Conservation (phyloP, 1,140 invertebrate genomes). For the Rhyacophila brunnea region DNA sequence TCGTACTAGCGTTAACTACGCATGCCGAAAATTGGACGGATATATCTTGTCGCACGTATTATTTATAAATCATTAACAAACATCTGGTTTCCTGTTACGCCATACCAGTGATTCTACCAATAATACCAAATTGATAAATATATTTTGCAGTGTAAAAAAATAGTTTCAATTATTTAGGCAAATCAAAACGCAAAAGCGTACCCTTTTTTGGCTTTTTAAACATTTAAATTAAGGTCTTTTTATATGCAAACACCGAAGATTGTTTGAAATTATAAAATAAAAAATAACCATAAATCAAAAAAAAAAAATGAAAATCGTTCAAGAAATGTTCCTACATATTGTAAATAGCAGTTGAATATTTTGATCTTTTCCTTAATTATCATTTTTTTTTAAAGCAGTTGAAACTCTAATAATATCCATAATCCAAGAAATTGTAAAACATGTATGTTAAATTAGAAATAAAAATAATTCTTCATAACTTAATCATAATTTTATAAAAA, state of each 20-base stretch:
- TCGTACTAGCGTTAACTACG: no score
- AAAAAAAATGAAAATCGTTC: constrained; percentile 23
- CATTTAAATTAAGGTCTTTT: constrained; percentile 19
- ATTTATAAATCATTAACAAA: constrained; percentile 9
- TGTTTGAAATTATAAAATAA: constrained; percentile 12
- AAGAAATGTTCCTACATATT: constrained; percentile 33
- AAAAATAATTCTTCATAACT: no score
- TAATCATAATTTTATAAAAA: no score
- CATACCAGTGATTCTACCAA: constrained; percentile 57
- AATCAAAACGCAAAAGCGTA: constrained; percentile 1
- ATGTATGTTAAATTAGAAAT: no score
- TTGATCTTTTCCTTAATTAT: constrained; percentile 16
- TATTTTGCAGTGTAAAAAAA: constrained; percentile 22
- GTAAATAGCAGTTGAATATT: constrained; percentile 34
- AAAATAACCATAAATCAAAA: constrained; percentile 19
- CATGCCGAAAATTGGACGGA: no score
- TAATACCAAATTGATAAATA: constrained; percentile 41
- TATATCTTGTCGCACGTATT: background rate
- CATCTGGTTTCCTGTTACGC: constrained; percentile 34
- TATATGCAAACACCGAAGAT: background rate
- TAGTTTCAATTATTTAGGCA: constrained; percentile 8
- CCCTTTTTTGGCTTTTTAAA: constrained; percentile 6
- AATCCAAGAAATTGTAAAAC: no score
- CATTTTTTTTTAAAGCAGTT: background rate
- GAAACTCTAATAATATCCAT: no score